These are phyloP conservation scores for human DNA, from an alignment of 2,113 vertebrate genomes.

Conservation along the genomic window DNA sequence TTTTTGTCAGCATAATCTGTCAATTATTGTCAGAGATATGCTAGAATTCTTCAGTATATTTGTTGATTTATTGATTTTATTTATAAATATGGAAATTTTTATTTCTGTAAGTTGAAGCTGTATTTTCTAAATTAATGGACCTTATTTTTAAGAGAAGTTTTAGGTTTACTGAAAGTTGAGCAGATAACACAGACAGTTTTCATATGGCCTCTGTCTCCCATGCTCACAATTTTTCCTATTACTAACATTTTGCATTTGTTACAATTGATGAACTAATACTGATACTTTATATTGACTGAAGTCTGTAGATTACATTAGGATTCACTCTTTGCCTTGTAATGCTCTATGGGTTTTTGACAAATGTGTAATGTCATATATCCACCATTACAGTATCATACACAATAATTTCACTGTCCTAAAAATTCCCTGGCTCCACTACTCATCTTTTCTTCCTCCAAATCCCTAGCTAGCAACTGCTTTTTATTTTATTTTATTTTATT, in stretches of 20 bases:
- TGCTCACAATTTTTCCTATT: background rate
- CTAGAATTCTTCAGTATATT: background rate
- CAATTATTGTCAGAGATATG: background rate
- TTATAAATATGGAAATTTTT: background rate
- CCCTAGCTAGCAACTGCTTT: background rate
- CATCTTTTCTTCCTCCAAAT: background rate
- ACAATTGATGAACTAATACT: background rate
- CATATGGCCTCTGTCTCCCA: background rate
- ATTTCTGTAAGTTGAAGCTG: background rate
- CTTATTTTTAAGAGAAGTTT: background rate
- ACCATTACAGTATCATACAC: too few relatives aligned
- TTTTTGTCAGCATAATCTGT: background rate
- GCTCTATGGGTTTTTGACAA: background rate
- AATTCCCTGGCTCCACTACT: background rate
- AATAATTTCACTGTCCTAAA: too few relatives aligned
- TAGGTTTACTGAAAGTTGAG: background rate
- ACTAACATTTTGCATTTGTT: background rate
- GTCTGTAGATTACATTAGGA: background rate
- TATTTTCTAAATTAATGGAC: background rate
- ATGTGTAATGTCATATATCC: background rate
- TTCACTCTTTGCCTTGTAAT: background rate
- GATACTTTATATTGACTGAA: background rate
- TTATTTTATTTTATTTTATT: too few relatives aligned
- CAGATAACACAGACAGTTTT: background rate
- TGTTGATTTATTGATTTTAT: background rate